Conservation (phyloP, 2,113 vertebrate species). For the Falcunculus frontatus region DNA sequence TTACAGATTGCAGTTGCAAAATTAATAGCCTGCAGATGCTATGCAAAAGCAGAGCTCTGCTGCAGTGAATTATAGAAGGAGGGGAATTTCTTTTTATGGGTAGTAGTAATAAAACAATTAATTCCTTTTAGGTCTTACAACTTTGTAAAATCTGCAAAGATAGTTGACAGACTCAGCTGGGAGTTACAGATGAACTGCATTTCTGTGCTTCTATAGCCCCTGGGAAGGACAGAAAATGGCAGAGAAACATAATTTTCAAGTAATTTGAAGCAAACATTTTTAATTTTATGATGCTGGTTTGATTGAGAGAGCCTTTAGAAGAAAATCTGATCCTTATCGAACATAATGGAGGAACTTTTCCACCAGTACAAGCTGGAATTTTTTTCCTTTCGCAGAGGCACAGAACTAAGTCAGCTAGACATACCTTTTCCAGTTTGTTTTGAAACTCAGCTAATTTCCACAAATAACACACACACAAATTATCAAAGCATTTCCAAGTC, state of each 20-base stretch:
- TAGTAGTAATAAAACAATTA: conserved; percentile 36
- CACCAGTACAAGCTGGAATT: background rate
- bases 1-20: conserved; percentile 58
- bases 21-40: conserved; percentile 58
- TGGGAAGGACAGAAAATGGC: background rate
- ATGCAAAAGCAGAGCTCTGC: background rate
- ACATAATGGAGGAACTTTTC: background rate
- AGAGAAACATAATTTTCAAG: background rate
- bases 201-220: background rate
- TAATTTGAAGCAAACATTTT: background rate
- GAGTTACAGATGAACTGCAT: background rate
- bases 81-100: conserved; percentile 16
- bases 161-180: background rate
- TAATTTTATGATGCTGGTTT: background rate
- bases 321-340: background rate
- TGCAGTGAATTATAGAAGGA: background rate
- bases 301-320: background rate
- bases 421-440: background rate
- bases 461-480: background rate
- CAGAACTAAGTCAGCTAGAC: background rate
- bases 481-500: background rate
- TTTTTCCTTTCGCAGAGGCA: background rate
- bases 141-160: conserved; percentile 8
- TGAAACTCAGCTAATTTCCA: background rate
- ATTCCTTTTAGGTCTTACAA: conserved; percentile 17